Percentiles rank a stretch among this genome's conserved stretches.
These are phyloP conservation scores for Melanargia galathea DNA, from an alignment of 2,888 invertebrate species.

Conservation along the genomic window DNA sequence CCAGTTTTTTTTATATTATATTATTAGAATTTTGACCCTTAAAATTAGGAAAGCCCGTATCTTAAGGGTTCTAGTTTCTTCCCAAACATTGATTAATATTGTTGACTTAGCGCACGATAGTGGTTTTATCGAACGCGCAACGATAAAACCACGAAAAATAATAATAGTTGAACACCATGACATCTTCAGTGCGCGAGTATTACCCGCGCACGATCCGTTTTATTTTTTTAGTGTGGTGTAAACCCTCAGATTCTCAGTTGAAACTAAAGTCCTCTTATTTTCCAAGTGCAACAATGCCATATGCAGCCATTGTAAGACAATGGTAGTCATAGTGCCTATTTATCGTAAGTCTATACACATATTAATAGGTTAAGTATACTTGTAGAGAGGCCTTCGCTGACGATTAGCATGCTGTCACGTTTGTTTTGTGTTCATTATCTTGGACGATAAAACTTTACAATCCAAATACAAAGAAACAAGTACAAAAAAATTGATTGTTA, in stretches of 20 bases:
- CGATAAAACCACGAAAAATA: too few species aligned
- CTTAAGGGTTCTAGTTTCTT: too few species aligned
- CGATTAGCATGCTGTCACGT: constrained; percentile 42
- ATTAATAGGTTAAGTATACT: constrained; percentile 42
- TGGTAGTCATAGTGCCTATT: constrained; percentile 38
- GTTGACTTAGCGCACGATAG: too few species aligned
- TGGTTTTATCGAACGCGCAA: too few species aligned
- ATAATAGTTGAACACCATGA: neutral
- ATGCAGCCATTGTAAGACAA: constrained; percentile 35
- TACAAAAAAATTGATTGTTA: neutral
- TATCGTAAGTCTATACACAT: constrained; percentile 32
- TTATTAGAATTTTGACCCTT: too few species aligned
- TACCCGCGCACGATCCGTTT: too few species aligned
- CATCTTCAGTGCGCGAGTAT: neutral
- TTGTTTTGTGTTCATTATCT: constrained; percentile 36
- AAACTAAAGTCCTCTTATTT: constrained; percentile 30
- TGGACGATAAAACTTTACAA: constrained; percentile 25
- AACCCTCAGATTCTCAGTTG: constrained; percentile 1
- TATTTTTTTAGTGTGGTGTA: too few species aligned
- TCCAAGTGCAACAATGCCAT: constrained; percentile 34
- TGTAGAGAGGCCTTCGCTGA: constrained; percentile 39
- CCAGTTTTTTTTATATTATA: too few species aligned
- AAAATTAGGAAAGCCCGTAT: too few species aligned
- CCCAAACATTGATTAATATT: too few species aligned
- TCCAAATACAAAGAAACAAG: neutral